Conservation (phyloP, 2,797 vertebrate species). For the Tenualosa thibaudeaui region DNA sequence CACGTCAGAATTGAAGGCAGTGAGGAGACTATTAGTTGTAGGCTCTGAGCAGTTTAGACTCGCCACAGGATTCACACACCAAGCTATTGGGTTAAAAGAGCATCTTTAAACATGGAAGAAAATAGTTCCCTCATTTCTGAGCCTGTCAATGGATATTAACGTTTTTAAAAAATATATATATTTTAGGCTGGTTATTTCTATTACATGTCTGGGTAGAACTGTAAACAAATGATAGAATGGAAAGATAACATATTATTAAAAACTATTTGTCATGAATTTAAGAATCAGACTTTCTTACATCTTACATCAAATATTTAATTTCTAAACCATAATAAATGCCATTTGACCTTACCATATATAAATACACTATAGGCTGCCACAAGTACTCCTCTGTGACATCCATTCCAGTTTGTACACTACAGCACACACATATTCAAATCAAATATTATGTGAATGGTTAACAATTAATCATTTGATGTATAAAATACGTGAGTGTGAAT, state of each 20-base stretch:
- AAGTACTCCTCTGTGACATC: background rate
- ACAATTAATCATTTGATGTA: background rate
- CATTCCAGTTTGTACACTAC: background rate
- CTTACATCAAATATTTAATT: background rate
- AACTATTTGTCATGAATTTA: no score
- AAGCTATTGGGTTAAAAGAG: conserved; percentile 38
- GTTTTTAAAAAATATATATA: no score
- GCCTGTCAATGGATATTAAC: no score
- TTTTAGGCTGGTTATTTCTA: no score
- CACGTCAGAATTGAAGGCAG: conserved; percentile 53
- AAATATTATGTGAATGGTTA: no score
- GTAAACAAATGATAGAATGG: no score
- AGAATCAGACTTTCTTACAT: no score
- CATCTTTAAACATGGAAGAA: no score
- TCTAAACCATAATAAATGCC: background rate
- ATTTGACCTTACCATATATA: background rate
- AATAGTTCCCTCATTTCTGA: no score
- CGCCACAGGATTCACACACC: conserved; percentile 13
- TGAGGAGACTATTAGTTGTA: conserved; percentile 53
- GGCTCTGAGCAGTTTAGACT: conserved; percentile 61
- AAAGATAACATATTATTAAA: no score
- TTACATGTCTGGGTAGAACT: no score
- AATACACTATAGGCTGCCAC: background rate
- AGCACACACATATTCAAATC: background rate
- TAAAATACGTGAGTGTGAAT: background rate